Conservation (phyloP, 2,888 invertebrate genomes). For the Dysmachus trigonus region DNA sequence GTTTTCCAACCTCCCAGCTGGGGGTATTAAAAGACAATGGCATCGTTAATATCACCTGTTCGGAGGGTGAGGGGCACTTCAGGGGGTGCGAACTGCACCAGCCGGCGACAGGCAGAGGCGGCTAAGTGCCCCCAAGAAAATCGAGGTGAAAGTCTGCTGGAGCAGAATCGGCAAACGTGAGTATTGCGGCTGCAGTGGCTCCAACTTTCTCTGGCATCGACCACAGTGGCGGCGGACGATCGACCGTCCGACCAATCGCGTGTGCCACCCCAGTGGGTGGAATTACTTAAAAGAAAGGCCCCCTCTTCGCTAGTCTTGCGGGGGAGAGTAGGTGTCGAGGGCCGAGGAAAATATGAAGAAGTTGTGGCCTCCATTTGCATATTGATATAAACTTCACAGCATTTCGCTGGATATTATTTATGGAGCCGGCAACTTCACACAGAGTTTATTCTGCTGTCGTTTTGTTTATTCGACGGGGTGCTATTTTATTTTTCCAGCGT, state of each 20-base stretch:
- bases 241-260: neutral
- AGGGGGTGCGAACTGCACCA: neutral
- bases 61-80: neutral
- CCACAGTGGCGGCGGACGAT: neutral
- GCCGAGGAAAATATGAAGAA: constrained; percentile 23
- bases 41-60: neutral
- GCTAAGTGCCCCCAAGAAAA: neutral
- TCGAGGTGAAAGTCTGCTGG: neutral
- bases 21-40: neutral
- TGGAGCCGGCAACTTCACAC: constrained; percentile 21
- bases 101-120: neutral
- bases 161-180: neutral
- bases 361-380: constrained; percentile 32
- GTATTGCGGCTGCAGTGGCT: neutral
- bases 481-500: constrained; percentile 7
- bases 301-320: no score
- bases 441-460: constrained; percentile 32
- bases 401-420: constrained; percentile 36
- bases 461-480: constrained; percentile 18
- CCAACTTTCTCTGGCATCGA: neutral
- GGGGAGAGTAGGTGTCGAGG: neutral
- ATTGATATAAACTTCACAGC: constrained; percentile 35
- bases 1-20: neutral
- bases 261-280: neutral
- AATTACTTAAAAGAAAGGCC: neutral